Conservation (phyloP, 2,113 vertebrate species). For the Dicerorhinus sumatrensis region DNA sequence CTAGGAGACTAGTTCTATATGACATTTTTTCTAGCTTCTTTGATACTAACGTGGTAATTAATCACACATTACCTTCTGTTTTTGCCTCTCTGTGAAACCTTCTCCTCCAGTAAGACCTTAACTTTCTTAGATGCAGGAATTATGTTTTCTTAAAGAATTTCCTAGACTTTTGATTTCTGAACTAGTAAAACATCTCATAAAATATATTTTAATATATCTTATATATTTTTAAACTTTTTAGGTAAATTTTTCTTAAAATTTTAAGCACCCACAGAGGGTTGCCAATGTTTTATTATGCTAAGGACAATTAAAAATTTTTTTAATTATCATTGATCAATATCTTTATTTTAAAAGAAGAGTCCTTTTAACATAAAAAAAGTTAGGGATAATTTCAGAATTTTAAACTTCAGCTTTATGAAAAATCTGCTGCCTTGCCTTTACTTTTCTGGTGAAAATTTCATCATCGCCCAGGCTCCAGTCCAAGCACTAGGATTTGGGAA, state of each 20-base stretch:
- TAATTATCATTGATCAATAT: background rate
- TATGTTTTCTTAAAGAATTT: conserved; percentile 41
- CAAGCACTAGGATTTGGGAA: conserved; percentile 5
- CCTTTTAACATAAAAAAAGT: conserved; percentile 27
- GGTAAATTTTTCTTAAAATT: conserved; percentile 14
- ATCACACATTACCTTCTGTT: background rate
- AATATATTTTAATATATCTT: background rate
- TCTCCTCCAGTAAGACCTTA: background rate
- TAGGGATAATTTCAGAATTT: conserved; percentile 49
- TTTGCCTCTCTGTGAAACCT: background rate
- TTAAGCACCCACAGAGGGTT: background rate
- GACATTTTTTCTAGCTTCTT: background rate
- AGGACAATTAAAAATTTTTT: background rate
- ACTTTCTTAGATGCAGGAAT: conserved; percentile 10
- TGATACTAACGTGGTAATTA: background rate
- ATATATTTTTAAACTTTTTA: conserved; percentile 1
- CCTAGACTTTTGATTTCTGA: conserved; percentile 10
- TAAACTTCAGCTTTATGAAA: conserved; percentile 39
- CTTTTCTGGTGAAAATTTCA: conserved; percentile 39
- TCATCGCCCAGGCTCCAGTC: background rate
- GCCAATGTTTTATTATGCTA: conserved; percentile 13
- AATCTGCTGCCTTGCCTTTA: conserved; percentile 22
- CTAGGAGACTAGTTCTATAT: background rate
- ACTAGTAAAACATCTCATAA: conserved; percentile 38
- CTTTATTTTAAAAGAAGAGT: conserved; percentile 24